These are phyloP conservation scores for Pseudonaja textilis DNA, from an alignment of 2,113 vertebrate genomes.

Conservation along the genomic window DNA sequence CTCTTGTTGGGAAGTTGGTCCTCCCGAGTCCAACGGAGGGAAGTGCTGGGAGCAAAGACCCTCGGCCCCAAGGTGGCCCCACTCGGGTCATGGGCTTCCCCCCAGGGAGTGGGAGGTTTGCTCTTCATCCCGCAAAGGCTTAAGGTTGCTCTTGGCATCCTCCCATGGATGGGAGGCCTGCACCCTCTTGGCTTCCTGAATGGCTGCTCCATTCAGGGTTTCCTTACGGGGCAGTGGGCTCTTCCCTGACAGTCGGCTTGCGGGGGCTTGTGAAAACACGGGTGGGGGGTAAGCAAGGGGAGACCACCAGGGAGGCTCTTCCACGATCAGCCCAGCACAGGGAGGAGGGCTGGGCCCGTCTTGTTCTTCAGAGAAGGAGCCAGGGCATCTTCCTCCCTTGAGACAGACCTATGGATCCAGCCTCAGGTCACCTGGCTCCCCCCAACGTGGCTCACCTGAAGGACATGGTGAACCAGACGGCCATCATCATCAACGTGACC, in stretches of 20 bases:
- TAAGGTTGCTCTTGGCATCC: neutral
- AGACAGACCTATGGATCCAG: neutral
- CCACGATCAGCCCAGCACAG: neutral
- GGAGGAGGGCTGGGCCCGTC: neutral
- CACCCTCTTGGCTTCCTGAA: neutral
- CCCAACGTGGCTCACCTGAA: slow-evolving; percentile 79
- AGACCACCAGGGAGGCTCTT: neutral
- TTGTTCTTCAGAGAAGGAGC: neutral
- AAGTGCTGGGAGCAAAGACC: neutral
- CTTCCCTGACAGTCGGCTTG: no score
- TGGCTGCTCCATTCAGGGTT: neutral
- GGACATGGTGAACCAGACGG: slow-evolving; percentile 97
- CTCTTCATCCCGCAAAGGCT: neutral
- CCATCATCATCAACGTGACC: slow-evolving; percentile 96
- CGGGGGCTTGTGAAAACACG: neutral
- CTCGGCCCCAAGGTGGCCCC: neutral
- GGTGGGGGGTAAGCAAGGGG: neutral
- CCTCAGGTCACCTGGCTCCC: neutral
- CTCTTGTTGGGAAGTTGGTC: neutral
- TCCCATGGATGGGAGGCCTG: neutral
- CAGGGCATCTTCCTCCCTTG: neutral
- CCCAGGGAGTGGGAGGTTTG: neutral
- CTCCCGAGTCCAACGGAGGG: neutral
- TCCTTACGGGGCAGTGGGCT: neutral
- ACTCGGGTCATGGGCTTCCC: neutral